Base-by-base conservation (phyloP, 2,888 invertebrate species). In the Entomobrya proxima region DNA sequence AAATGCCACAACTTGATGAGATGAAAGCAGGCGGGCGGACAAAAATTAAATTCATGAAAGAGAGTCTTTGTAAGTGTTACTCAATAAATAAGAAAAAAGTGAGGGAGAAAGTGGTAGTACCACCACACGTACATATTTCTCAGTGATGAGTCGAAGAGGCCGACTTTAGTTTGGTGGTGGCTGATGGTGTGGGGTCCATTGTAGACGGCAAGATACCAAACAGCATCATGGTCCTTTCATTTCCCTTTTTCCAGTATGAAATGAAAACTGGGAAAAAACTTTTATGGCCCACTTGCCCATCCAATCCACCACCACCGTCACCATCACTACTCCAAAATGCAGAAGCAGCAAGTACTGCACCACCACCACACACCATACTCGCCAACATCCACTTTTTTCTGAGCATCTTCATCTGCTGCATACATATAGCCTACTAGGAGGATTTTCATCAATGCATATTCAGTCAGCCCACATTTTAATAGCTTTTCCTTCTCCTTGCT, bases 261-360 rank as follows among this genome's bases (percentile, higher is more conserved):
- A 74, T 74, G 74, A 74, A 74, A 74, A 74, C 74, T 74, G 32
- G 50, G 24, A 74, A 74, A 72, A 74, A 74, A 74, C 74, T 74
- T 74, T 74, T 74, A 74, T 74, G 74, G 74, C 74, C 74, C 74
- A 74, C 74, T 74, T 74, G 74, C 74, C 74, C 74, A 74, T 50
- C 74, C 50, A 74, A 74, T 74, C 30, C 74, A 35, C 64, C 64
- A 64, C 64, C 37, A 72, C 24, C 9, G 47, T 24, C 27, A 55
- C 21, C 21, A 24, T 47, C 72, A 44, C n/a, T n/a, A n/a, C 44
- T 72, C 69, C 69, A 72, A 47, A 72, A 72, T 72, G 44, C 69
- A 72, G 55, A 15, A 61, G 2, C 61, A 30, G 15, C 32, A 30
- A 61, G 32, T n/a, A 2, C 40, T n/a, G n/a, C 61, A n/a, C 61